Evolutionary conservation across 2,888 invertebrate species (phyloP).

Genomic region (Epistrophella euchroma): DNA sequence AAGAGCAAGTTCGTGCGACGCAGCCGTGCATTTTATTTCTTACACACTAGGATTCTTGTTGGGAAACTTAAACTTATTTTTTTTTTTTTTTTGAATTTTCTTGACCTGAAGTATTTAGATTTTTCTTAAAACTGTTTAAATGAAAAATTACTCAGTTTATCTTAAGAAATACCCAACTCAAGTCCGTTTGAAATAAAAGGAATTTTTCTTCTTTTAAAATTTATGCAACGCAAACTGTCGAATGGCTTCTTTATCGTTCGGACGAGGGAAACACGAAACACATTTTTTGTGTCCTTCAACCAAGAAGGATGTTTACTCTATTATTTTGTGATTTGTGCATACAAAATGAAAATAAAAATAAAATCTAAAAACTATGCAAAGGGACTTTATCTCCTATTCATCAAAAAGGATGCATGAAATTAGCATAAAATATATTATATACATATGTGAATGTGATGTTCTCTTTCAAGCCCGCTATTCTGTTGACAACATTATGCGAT

Average conservation of each 20-base stretch:
- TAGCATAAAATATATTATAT: slow-evolving; percentile 52
- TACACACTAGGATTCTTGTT: too few relatives aligned
- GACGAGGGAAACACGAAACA: slow-evolving; percentile 4
- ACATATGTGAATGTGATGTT: background rate
- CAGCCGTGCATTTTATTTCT: too few relatives aligned
- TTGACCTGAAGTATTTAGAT: too few relatives aligned
- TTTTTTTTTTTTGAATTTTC: too few relatives aligned
- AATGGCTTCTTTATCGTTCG: slow-evolving; percentile 7
- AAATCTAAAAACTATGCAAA: slow-evolving; percentile 1
- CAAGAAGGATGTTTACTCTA: slow-evolving; percentile 26
- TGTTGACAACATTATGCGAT: slow-evolving; percentile 29
- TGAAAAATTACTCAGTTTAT: too few relatives aligned
- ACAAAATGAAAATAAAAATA: slow-evolving; percentile 12
- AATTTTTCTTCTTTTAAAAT: slow-evolving; percentile 18
- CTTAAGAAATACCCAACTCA: too few relatives aligned
- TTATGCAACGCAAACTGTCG: slow-evolving; percentile 52
- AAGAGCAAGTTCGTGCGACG: too few relatives aligned
- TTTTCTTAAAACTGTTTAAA: too few relatives aligned
- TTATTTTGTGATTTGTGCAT: slow-evolving; percentile 67
- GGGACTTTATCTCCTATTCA: slow-evolving; percentile 6
- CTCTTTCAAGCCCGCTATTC: background rate
- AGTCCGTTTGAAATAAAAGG: too few relatives aligned
- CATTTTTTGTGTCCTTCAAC: slow-evolving; percentile 32
- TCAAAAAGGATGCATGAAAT: slow-evolving; percentile 24
- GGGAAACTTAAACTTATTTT: too few relatives aligned